Percentiles rank a stretch among this genome's conserved stretches.
Evolutionary conservation across 2,113 vertebrate species (phyloP).

Genomic region (Pycnonotus jocosus): DNA sequence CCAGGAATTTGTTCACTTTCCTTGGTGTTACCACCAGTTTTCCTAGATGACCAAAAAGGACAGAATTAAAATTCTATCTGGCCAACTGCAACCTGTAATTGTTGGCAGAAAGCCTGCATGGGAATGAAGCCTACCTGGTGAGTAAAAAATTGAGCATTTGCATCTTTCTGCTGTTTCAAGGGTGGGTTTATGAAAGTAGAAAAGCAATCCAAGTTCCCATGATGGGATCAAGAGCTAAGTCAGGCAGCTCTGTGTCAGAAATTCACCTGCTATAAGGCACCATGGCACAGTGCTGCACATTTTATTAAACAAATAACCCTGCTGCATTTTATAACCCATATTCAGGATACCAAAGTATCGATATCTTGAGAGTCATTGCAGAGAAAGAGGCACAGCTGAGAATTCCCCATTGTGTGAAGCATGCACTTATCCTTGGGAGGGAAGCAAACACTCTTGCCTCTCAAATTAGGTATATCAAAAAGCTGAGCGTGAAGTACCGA

Average conservation of each 20-base stretch:
- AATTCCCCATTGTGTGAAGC: background rate
- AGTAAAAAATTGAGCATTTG: background rate
- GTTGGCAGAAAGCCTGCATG: background rate
- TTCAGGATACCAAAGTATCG: background rate
- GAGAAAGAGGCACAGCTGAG: background rate
- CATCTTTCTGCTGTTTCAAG: background rate
- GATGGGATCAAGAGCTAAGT: background rate
- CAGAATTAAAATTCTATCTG: background rate
- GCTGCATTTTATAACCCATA: background rate
- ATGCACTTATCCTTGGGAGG: background rate
- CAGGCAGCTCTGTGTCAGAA: background rate
- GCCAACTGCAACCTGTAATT: background rate
- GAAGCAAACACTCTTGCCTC: background rate
- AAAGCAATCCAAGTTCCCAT: background rate
- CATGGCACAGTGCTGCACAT: background rate
- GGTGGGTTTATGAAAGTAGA: background rate
- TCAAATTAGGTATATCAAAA: background rate
- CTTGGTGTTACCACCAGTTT: background rate
- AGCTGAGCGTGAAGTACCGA: background rate
- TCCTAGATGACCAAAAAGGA: background rate
- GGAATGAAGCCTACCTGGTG: background rate
- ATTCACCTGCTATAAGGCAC: background rate
- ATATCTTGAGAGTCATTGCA: background rate
- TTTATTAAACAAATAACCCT: background rate
- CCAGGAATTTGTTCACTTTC: background rate